Percentiles rank a stretch among this genome's conserved stretches.
phyloP scores from a whole-genome alignment of 1,140 invertebrate species.

The Macrobrachium nipponense region DNA sequence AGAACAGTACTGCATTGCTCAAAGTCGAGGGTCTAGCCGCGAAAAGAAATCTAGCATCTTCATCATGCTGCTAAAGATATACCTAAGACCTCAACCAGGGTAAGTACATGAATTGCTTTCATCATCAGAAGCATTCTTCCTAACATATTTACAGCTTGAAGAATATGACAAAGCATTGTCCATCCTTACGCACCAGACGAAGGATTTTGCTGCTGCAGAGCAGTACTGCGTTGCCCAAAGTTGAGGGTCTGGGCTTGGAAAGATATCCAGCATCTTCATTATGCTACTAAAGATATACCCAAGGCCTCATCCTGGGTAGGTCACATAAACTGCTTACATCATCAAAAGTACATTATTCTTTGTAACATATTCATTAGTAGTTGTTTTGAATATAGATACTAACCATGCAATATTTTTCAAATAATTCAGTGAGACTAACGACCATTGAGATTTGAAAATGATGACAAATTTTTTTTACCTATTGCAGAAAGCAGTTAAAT shows the following conservation, averaged over 20 bases:
- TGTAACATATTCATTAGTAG: no score
- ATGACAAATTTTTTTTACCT: no score
- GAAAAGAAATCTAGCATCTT: slow-evolving; percentile 69
- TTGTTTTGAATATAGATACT: no score
- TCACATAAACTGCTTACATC: slow-evolving; percentile 1
- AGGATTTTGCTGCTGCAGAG: slow-evolving; percentile 71
- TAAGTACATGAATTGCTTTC: slow-evolving; percentile 62
- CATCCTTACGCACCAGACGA: slow-evolving; percentile 71
- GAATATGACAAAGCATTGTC: slow-evolving; percentile 73
- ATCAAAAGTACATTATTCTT: no score
- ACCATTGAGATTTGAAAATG: no score
- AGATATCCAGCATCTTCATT: slow-evolving; percentile 69
- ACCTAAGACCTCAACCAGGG: slow-evolving; percentile 69
- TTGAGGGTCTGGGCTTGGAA: slow-evolving; percentile 67
- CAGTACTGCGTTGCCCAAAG: slow-evolving; percentile 71
- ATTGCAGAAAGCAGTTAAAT: no score
- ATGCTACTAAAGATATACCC: slow-evolving; percentile 71
- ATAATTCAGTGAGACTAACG: no score
- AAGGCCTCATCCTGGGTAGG: slow-evolving; percentile 68
- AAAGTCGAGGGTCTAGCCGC: slow-evolving; percentile 68
- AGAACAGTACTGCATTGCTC: slow-evolving; percentile 71
- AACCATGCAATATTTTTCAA: no score
- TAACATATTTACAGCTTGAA: slow-evolving; percentile 68
- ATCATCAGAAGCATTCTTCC: not conserved
- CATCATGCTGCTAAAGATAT: slow-evolving; percentile 70